Percentiles rank a stretch among this genome's conserved stretches.
Conservation (phyloP, 2,113 vertebrate genomes). For the Sminthopsis crassicaudata region DNA sequence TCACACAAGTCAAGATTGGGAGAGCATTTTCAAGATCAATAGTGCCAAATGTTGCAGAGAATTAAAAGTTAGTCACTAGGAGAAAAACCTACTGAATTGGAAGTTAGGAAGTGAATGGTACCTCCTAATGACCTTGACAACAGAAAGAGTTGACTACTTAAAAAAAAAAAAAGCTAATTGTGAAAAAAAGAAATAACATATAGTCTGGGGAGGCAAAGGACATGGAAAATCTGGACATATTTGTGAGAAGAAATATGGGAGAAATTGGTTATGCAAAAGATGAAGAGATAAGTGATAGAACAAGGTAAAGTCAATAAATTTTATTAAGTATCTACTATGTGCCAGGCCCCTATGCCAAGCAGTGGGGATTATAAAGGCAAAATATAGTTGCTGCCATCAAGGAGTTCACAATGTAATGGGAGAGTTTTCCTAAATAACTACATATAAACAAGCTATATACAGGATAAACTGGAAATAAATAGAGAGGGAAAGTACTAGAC, state of each 20-base stretch:
- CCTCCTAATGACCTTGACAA: too few species aligned
- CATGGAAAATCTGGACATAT: too few species aligned
- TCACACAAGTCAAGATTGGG: too few species aligned
- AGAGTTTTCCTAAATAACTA: not conserved
- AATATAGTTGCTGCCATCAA: not conserved
- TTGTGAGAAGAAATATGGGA: too few species aligned
- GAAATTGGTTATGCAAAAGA: too few species aligned
- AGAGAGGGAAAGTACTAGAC: not conserved
- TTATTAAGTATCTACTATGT: not conserved
- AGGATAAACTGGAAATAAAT: not conserved
- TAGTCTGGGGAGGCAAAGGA: too few species aligned
- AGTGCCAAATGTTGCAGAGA: not conserved
- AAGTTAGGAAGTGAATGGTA: too few species aligned
- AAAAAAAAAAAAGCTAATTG: too few species aligned
- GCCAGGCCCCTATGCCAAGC: not conserved
- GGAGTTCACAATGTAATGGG: not conserved
- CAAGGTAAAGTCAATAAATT: not conserved
- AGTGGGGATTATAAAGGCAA: not conserved
- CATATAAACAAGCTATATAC: not conserved
- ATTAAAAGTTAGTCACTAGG: not conserved
- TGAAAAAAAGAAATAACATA: too few species aligned
- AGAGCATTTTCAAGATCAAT: not conserved
- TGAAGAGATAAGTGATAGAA: not conserved
- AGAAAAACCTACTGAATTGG: too few species aligned
- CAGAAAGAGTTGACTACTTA: too few species aligned